Percentiles rank a stretch among this genome's conserved stretches.
phyloP scores from a whole-genome alignment of 2,797 vertebrate species.

The Iguana delicatissima region DNA sequence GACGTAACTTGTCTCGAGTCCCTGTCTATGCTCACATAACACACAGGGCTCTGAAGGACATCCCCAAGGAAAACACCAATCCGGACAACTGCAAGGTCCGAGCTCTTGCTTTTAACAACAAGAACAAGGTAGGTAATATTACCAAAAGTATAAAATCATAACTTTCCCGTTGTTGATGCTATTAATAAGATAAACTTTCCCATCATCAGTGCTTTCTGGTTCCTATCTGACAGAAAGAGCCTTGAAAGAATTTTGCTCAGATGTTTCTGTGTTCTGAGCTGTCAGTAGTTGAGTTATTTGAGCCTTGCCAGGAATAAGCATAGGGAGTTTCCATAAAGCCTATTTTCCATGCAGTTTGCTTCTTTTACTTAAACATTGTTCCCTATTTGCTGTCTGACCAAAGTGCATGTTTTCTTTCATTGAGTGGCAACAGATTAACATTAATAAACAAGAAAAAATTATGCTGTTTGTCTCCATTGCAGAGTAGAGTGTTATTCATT shows the following conservation, averaged over 20 bases:
- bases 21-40: constrained; percentile 95
- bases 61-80: constrained; percentile 96
- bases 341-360: background rate
- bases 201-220: background rate
- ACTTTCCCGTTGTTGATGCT: background rate
- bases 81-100: constrained; percentile 98
- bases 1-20: constrained; percentile 86
- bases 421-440: background rate
- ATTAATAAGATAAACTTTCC: background rate
- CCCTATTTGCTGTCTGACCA: background rate
- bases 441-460: background rate
- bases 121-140: constrained; percentile 87
- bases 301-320: background rate
- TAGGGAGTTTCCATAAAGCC: background rate
- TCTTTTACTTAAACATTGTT: background rate
- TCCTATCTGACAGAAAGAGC: background rate
- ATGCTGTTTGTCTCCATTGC: background rate
- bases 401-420: background rate
- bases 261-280: background rate
- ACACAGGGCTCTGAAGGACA: constrained; percentile 94
- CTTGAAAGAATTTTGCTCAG: background rate
- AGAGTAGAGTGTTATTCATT: background rate
- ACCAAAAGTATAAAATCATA: too few relatives aligned
- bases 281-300: background rate
- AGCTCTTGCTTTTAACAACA: constrained; percentile 96